A percentile compares a stretch with the other conserved stretches of the same genome.
These are phyloP conservation scores for Lagria hirta DNA, from an alignment of 2,888 invertebrate genomes.

Conservation along the genomic window DNA sequence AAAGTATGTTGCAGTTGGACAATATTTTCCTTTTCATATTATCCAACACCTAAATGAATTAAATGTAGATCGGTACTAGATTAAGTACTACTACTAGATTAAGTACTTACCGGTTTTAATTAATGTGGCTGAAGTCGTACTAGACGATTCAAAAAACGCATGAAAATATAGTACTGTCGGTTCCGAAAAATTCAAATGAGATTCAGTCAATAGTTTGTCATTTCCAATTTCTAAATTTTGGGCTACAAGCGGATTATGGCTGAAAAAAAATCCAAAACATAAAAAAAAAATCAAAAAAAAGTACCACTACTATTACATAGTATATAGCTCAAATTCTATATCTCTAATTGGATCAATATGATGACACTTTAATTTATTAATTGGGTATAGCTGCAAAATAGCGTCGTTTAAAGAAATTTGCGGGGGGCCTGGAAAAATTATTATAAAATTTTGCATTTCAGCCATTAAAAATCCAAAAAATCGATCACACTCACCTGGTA, in stretches of 20 bases:
- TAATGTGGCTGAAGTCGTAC: slow-evolving; percentile 58
- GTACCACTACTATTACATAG: too few relatives aligned
- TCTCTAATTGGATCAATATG: slow-evolving; percentile 57
- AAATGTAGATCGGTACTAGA: background rate
- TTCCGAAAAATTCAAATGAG: slow-evolving; percentile 61
- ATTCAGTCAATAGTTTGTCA: slow-evolving; percentile 59
- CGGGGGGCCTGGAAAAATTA: slow-evolving; percentile 57
- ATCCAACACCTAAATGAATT: too few relatives aligned
- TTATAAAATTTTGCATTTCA: background rate
- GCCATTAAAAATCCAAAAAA: slow-evolving; percentile 6
- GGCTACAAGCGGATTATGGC: slow-evolving; percentile 60
- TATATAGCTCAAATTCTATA: slow-evolving; percentile 59
- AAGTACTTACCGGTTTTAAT: slow-evolving; percentile 57
- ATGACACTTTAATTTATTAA: slow-evolving; percentile 61
- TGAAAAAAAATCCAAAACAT: too few relatives aligned
- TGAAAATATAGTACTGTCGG: slow-evolving; percentile 64
- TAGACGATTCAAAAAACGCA: slow-evolving; percentile 64
- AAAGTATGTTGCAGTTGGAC: too few relatives aligned
- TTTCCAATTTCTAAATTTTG: slow-evolving; percentile 57
- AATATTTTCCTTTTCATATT: too few relatives aligned
- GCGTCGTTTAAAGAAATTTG: slow-evolving; percentile 61
- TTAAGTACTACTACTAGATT: slow-evolving; percentile 2
- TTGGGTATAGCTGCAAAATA: slow-evolving; percentile 60
- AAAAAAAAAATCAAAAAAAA: too few relatives aligned
- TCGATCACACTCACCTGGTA: slow-evolving; percentile 42